phyloP scores from a whole-genome alignment of 2,113 vertebrate species.

The Eurystomus gularis region DNA sequence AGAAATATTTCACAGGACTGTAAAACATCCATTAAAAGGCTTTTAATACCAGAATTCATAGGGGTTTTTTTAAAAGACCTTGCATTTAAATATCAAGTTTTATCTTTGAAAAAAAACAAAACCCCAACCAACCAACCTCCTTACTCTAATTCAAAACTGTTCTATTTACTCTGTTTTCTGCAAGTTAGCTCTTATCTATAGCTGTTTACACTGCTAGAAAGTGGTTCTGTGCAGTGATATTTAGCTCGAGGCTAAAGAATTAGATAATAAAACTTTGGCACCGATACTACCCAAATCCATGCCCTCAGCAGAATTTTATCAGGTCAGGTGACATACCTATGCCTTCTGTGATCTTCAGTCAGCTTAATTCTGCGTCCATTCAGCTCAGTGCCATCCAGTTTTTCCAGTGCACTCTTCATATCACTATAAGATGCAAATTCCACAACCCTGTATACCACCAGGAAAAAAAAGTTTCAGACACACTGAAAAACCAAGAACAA shows the following conservation, averaged over 20 bases:
- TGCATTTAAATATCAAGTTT: neutral
- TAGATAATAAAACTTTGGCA: neutral
- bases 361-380: constrained; percentile 90
- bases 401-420: constrained; percentile 91
- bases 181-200: neutral
- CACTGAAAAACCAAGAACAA: neutral
- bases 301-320: constrained; percentile 11
- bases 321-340: constrained; percentile 70
- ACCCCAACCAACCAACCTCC: too few relatives aligned
- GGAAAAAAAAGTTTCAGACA: neutral
- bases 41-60: neutral
- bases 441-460: constrained; percentile 80
- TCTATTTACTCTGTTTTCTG: neutral
- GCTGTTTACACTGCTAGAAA: constrained; percentile 10
- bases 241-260: neutral
- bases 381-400: constrained; percentile 88
- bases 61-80: neutral
- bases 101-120: neutral
- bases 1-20: neutral
- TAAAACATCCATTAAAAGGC: neutral
- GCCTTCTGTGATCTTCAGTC: constrained; percentile 86
- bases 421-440: constrained; percentile 91
- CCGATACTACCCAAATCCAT: neutral
- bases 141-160: neutral
- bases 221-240: neutral